Evolutionary conservation across 2,888 invertebrate genomes (phyloP), one percentile per base, ranked within the genome.

Genomic region (Punctoribates punctum): DNA sequence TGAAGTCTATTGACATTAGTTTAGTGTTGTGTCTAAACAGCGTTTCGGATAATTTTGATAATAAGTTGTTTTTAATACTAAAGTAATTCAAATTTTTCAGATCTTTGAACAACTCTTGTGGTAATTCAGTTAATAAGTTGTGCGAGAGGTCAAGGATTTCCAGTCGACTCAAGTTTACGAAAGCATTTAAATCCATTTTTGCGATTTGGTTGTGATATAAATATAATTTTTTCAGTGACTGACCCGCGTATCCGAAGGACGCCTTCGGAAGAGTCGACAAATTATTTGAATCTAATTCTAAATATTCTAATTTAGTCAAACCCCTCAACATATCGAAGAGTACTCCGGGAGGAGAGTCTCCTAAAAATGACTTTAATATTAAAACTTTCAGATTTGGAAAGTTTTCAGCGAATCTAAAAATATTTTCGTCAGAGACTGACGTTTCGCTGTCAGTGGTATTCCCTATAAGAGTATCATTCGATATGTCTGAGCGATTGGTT

Each of bases 81-180:
- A 79, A 67, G 6, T 78, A 76, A 23, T 38, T 72, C 62, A 79
- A 77, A 48, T 51, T 77, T 34, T 25, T 75, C 46, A 79, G 73
- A 46, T 77, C 77, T 27, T 67, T 48, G 46, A 78, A 62, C 17
- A 77, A 17, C n/a, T 67, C 15, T 20, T 70, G 62, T 6, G 72
- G 34, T 6, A 79, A 73, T 25, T 65, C 46, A 17, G 78, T 81
- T n/a, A 85, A 83, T 8, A 90, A 90, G 86, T 96, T 96, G 81
- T 90, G 87, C 17, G 93, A 93, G 78, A 96, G 85, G 84, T 94
- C 93, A 80, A 96, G 86, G 81, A 89, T 89, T 82, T 90, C 89
- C 74, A 96, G 85, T 81, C 89, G 89, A 77, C 88, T 88, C 78
- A 91, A 88, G 73, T 84, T 84, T 54, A 88, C 88, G 79, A 85